Base-by-base conservation (phyloP, 2,888 invertebrate species). In the Drosophila imparisetae region DNA sequence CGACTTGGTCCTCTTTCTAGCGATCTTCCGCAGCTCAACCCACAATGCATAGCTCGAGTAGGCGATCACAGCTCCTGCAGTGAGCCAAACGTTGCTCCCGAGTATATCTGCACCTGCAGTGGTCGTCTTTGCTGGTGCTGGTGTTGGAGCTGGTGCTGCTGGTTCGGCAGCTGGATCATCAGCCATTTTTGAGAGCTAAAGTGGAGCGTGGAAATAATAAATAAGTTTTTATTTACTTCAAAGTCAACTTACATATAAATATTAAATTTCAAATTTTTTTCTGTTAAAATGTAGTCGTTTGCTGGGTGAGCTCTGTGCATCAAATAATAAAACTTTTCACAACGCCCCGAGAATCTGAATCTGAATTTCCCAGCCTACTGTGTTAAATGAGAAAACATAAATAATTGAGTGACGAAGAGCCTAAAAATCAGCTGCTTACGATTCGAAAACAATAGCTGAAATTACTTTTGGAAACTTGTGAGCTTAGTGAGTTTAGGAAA, bases 31-130 rank as follows among this genome's bases (percentile, higher is more conserved):
- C 4, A 81, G 29, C 66, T 81, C 80, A 15, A 59, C 15, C 82
- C 80, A 85, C 32, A 83, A 13, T 5, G 70, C 80, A 15, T 59
- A 50, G 21, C 66, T 60, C 0, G 78, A 32, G 15, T 71, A 83
- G 10, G 57, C 4, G 4, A 70, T 38, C 4, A 80, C 86, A 0
- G 64, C 69, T 3, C 84, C 79, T 0, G 79, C 81, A 2, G 70
- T 45, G 1, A 82, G 4, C 76, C 71, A 84, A 4, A 53, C 53
- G 2, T 69, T 72, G 30, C 10, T 5, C 1, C 60, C 36, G 0
- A 74, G 1, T 1, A 64, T 2, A 0, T 32, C 55, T 1, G 71
- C 82, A 1, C 71, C 81, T 0, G 63, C 15, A 0, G 78, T 83
- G 2, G 83, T 74, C 0, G 83, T 58, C 0, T 18, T 10, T 0